Base-by-base conservation (phyloP, 1,140 invertebrate genomes). In the Bombus vancouverensis region DNA sequence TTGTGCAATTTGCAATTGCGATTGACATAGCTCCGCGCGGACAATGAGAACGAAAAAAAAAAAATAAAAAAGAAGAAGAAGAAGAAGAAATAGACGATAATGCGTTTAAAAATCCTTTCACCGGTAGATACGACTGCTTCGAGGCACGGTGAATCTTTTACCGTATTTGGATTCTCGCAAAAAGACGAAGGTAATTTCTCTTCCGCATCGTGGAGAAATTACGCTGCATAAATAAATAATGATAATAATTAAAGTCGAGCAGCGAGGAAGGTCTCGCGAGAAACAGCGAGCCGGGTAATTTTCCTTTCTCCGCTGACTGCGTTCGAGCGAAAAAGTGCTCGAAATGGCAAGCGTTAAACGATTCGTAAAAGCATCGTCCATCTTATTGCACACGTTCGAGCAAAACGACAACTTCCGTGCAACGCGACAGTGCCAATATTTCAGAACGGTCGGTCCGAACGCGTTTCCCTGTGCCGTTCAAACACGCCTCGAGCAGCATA, bases 181-280 rank as follows among this genome's bases (percentile, higher is more conserved):
- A 73, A 77, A 70, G 39, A 10, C 2, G 3, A 88, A 15, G 5
- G 12, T 3, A 25, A 25, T 70, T 59, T 59, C 47, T 44, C 74
- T 76, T 83, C 62, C 82, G 81, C 37, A 25, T 77, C 81, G 57
- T 47, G 65, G 82, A 22, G 83, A 62, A 65, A 80, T 77, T 28
- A 34, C 2, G 62, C 28, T 28, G 37, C 47, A 22, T 79, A 47
- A 47, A 72, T 68, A 71, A 62, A 15, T 72, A 73, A 78, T 59
- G 62, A 71, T 28, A 28, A 80, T 85, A 66, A 85, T 80, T 85
- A 85, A 85, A 72, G 68, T 47, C 12, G 57, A 47, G 47, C 28
- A 13, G 47, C 62, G 28, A 32, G 13, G 18, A 22, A 15, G 13
- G 3, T 62, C 47, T 39, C 28, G 75, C 22, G 66, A 74, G 65